These are phyloP conservation scores for Tetheella fluctuosa DNA, from an alignment of 2,888 invertebrate species.

Conservation along the genomic window DNA sequence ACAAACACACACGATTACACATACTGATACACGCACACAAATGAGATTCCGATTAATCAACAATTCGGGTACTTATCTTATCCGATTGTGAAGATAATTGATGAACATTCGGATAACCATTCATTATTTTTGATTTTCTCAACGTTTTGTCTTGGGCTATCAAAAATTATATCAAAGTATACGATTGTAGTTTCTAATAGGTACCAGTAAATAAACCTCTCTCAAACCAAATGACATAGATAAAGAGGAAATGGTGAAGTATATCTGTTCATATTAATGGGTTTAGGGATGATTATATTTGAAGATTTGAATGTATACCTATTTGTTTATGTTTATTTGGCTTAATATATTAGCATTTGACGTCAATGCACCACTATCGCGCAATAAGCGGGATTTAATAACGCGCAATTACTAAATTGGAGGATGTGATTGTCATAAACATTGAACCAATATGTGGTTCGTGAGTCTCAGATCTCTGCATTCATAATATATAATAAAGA, in stretches of 20 bases:
- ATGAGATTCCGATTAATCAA: no score
- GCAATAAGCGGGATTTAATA: background rate
- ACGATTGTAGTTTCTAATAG: no score
- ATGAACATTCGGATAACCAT: no score
- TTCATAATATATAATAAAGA: background rate
- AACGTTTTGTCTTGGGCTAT: no score
- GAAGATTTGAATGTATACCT: no score
- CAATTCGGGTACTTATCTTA: no score
- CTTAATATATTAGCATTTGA: background rate
- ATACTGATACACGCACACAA: no score
- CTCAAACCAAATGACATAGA: background rate
- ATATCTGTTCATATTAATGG: background rate
- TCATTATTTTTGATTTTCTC: no score
- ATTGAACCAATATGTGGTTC: background rate
- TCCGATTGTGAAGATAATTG: no score
- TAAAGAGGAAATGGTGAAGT: background rate
- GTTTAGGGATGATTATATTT: background rate
- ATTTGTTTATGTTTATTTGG: background rate
- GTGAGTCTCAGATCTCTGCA: background rate
- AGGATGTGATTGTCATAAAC: slow-evolving; percentile 1
- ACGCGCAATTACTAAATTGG: background rate
- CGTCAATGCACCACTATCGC: background rate
- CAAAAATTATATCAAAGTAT: no score
- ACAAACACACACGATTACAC: no score
- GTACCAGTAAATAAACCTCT: no score